phyloP scores from a whole-genome alignment of 2,113 vertebrate species.

The Erythrolamprus reginae region DNA sequence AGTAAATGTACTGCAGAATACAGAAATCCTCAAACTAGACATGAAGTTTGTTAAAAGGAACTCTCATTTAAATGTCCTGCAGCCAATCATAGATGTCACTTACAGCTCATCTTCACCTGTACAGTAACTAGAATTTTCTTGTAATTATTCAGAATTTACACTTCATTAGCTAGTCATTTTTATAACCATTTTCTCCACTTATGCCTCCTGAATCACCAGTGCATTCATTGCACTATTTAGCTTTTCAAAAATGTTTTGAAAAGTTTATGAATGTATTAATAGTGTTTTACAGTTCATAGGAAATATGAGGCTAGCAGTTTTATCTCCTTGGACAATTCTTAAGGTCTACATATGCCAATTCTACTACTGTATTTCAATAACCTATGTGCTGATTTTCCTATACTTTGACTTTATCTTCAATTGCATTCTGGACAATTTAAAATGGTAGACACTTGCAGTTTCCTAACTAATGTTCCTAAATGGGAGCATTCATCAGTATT shows the following conservation, averaged over 20 bases:
- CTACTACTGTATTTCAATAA: too few relatives aligned
- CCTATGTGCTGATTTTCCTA: neutral
- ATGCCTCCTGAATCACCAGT: neutral
- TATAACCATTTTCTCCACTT: neutral
- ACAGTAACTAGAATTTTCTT: rapidly evolving
- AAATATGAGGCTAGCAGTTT: neutral
- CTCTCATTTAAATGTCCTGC: rapidly evolving
- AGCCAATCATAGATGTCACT: neutral
- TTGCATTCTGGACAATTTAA: neutral
- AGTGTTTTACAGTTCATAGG: neutral
- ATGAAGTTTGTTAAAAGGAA: conserved; percentile 16
- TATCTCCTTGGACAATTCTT: neutral
- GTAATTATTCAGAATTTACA: rapidly evolving
- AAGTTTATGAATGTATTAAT: rapidly evolving
- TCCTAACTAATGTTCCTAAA: neutral
- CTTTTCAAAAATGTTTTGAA: rapidly evolving
- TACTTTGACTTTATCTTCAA: neutral
- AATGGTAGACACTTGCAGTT: neutral
- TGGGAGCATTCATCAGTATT: neutral
- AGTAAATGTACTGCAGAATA: neutral
- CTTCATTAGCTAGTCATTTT: neutral
- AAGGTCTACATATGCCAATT: neutral
- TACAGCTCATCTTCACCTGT: rapidly evolving
- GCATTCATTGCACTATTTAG: rapidly evolving
- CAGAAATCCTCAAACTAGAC: neutral